These are phyloP conservation scores for Mesorhabditis spiculigera DNA, from an alignment of 2,888 invertebrate species.

Conservation along the genomic window DNA sequence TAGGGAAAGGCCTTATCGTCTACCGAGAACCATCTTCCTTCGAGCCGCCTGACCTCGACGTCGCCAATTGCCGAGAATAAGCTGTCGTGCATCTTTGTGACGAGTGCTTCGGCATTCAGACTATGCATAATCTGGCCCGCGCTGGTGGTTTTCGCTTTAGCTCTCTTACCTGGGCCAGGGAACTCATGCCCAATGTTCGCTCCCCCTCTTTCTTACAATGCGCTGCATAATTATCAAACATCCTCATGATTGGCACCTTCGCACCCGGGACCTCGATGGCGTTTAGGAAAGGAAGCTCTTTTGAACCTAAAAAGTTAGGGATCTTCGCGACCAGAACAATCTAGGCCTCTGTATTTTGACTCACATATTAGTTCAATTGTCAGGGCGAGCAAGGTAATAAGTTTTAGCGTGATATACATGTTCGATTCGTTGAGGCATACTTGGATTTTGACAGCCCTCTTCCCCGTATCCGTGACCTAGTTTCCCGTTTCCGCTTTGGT, in stretches of 20 bases:
- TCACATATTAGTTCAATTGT: too few relatives aligned
- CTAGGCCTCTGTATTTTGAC: neutral
- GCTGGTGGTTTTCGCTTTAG: neutral
- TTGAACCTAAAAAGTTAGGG: conserved; percentile 6
- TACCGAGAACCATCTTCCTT: conserved; percentile 56
- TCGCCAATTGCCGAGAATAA: conserved; percentile 53
- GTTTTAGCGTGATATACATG: too few relatives aligned
- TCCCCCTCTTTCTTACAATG: conserved; percentile 37
- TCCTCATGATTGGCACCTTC: conserved; percentile 43
- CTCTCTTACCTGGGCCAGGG: neutral
- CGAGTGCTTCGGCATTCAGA: conserved; percentile 52
- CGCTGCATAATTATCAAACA: conserved; percentile 48
- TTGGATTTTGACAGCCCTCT: too few relatives aligned
- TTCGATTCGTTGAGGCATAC: too few relatives aligned
- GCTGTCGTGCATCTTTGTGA: conserved; percentile 45
- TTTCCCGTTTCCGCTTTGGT: too few relatives aligned
- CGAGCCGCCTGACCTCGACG: conserved; percentile 45
- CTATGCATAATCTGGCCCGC: conserved; percentile 41
- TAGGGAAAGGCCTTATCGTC: neutral
- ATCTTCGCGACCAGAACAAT: neutral
- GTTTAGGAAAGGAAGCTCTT: conserved; percentile 13
- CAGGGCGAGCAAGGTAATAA: too few relatives aligned
- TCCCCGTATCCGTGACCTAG: too few relatives aligned
- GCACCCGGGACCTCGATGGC: conserved; percentile 49
- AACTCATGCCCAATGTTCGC: conserved; percentile 19